Conservation (phyloP, 2,797 vertebrate species). For the Sebastes iracundus region DNA sequence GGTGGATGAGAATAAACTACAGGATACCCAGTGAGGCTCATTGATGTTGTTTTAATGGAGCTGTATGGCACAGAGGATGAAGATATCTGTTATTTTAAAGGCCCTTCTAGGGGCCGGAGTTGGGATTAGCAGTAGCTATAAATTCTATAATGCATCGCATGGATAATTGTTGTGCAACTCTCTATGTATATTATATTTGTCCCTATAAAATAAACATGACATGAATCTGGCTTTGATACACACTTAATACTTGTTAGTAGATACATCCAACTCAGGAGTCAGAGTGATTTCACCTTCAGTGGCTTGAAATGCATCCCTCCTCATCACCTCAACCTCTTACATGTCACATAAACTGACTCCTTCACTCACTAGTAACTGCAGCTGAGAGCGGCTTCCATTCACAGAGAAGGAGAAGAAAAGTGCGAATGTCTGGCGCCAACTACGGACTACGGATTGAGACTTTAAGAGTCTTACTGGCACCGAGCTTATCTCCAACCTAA, state of each 20-base stretch:
- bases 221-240: not conserved
- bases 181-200: not conserved
- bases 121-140: not conserved
- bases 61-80: not conserved
- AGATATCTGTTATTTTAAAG: not conserved
- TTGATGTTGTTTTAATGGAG: not conserved
- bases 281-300: not conserved
- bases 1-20: no score
- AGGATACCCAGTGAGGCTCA: not conserved
- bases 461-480: constrained; percentile 70
- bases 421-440: constrained; percentile 12
- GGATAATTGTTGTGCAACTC: not conserved
- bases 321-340: not conserved
- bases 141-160: not conserved
- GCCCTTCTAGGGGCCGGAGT: no score
- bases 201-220: not conserved
- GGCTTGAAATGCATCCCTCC: not conserved
- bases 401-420: not conserved
- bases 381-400: not conserved
- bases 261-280: no score
- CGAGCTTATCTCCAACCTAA: constrained; percentile 69
- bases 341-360: not conserved
- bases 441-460: constrained; percentile 48
- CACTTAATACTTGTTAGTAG: not conserved
- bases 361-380: not conserved